phyloP scores from a whole-genome alignment of 2,888 invertebrate genomes.

The Phyllotreta cruciferae region DNA sequence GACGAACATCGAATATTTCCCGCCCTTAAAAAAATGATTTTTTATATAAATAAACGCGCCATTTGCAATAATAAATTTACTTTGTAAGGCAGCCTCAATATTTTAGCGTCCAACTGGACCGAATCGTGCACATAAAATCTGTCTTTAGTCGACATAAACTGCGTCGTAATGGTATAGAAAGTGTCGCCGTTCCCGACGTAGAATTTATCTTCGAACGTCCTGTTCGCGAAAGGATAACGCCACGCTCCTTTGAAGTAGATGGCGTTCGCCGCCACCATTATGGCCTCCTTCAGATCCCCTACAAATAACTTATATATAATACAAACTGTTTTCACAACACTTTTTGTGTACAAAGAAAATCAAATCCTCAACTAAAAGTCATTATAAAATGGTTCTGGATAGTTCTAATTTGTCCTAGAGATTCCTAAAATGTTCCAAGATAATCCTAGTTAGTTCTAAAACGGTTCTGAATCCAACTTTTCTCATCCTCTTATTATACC shows the following conservation, averaged over 20 bases:
- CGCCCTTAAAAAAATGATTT: conserved; percentile 66
- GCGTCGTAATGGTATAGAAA: conserved; percentile 59
- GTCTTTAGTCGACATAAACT: conserved; percentile 68
- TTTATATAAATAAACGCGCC: no score
- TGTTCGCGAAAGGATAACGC: conserved; percentile 72
- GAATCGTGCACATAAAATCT: conserved; percentile 72
- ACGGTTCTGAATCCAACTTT: no score
- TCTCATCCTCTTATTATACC: no score
- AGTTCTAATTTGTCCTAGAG: no score
- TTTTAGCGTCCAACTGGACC: conserved; percentile 70
- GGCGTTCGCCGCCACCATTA: conserved; percentile 73
- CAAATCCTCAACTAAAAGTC: no score
- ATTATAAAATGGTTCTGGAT: no score
- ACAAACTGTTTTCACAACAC: neutral
- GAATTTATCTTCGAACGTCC: conserved; percentile 69
- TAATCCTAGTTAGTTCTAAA: no score
- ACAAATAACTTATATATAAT: conserved; percentile 43
- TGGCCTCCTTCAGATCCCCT: conserved; percentile 68
- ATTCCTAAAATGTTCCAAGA: no score
- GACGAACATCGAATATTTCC: conserved; percentile 76
- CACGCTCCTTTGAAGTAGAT: conserved; percentile 84
- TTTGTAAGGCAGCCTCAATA: conserved; percentile 76
- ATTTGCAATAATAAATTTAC: no score
- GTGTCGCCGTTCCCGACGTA: conserved; percentile 62
- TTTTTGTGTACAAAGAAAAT: neutral